Conservation (phyloP, 2,113 vertebrate genomes). For the Alaudala cheleensis region DNA sequence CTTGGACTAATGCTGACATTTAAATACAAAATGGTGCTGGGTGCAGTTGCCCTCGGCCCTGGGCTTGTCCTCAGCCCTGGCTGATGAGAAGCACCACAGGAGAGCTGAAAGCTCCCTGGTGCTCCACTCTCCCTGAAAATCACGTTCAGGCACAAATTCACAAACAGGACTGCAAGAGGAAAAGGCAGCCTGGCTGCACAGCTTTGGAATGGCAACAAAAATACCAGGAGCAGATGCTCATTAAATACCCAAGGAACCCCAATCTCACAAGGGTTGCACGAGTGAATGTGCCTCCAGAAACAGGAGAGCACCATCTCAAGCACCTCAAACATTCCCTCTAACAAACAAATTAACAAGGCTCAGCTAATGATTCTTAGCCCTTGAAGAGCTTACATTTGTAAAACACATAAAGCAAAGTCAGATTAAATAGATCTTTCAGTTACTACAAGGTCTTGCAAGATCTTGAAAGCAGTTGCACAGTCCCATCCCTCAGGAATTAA, state of each 20-base stretch:
- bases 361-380: not conserved
- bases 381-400: not conserved
- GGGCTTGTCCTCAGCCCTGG: not conserved
- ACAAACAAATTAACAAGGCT: not conserved
- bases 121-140: not conserved
- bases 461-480: not conserved
- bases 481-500: not conserved
- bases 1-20: not conserved
- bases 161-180: not conserved
- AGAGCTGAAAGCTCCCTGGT: not conserved
- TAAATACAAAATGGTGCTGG: not conserved
- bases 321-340: not conserved
- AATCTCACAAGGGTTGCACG: fast-evolving
- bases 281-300: not conserved
- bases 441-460: conserved; percentile 10
- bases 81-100: not conserved
- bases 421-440: conserved; percentile 18
- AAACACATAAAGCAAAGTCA: not conserved
- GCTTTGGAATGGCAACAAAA: not conserved
- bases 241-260: not conserved
- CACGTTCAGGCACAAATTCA: not conserved
- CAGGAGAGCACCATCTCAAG: not conserved
- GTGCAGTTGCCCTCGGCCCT: not conserved
- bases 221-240: not conserved
- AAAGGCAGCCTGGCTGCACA: not conserved